Percentiles rank a stretch among this genome's conserved stretches.
Evolutionary conservation across 2,113 vertebrate genomes (phyloP).

Genomic region (Panthera tigris): DNA sequence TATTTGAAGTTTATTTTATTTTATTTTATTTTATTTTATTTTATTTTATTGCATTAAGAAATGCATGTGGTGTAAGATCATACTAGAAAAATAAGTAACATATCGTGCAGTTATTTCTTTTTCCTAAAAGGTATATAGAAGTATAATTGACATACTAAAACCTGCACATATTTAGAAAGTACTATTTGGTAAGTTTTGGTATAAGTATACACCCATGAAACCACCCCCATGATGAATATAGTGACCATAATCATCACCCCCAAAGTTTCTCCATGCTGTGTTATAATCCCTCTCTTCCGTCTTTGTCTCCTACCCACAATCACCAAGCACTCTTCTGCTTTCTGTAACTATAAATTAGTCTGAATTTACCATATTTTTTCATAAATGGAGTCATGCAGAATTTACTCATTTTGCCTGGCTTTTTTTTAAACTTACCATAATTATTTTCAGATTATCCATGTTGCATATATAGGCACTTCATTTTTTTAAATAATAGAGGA

Average conservation of each 20-base stretch:
- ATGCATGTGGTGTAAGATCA: not conserved
- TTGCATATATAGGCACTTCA: not conserved
- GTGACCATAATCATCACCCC: not conserved
- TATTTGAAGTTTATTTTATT: not conserved
- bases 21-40: not conserved
- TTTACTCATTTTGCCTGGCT: not conserved
- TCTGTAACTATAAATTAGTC: not conserved
- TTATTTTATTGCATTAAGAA: not conserved
- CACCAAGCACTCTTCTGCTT: not conserved
- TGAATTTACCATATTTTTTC: not conserved
- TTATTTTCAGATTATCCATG: not conserved
- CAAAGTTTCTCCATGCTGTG: not conserved
- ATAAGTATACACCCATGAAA: not conserved
- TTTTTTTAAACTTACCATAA: not conserved
- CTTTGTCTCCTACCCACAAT: not conserved
- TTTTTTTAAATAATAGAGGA: not conserved
- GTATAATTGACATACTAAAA: not conserved
- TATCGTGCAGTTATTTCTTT: not conserved
- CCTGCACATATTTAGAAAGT: not conserved
- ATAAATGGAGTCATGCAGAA: not conserved
- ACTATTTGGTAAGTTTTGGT: not conserved
- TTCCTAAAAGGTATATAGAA: not conserved
- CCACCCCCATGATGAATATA: not conserved
- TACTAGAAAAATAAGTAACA: not conserved
- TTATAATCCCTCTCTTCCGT: not conserved